phyloP scores from a whole-genome alignment of 2,113 vertebrate species.

The Felis catus region DNA sequence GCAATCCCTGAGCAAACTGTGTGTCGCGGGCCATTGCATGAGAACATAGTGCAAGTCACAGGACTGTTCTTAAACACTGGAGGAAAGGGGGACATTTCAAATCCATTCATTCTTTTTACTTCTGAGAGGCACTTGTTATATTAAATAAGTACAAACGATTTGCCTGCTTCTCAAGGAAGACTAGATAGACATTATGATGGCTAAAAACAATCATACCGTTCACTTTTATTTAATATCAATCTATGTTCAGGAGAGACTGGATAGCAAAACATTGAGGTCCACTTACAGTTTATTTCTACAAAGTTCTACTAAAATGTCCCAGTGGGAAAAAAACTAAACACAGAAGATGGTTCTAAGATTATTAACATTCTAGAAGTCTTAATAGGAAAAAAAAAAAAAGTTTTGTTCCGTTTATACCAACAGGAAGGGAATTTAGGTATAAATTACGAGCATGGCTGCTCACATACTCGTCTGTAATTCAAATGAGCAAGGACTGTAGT shows the following conservation, averaged over 20 bases:
- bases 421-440: neutral
- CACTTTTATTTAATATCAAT: neutral
- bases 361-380: neutral
- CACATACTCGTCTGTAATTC: neutral
- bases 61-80: neutral
- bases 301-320: neutral
- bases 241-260: neutral
- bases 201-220: neutral
- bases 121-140: neutral
- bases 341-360: slow-evolving; percentile 8
- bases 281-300: slow-evolving; percentile 8
- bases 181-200: neutral
- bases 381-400: neutral
- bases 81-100: neutral
- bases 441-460: neutral
- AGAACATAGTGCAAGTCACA: no score
- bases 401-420: slow-evolving; percentile 11
- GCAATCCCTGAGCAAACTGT: neutral
- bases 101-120: neutral
- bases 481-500: neutral
- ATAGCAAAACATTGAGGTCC: neutral
- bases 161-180: neutral
- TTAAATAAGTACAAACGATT: neutral
- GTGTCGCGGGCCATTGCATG: neutral
- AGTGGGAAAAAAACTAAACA: neutral